Evolutionary conservation across 2,797 vertebrate species (phyloP).

Genomic region (Nothura maculosa): DNA sequence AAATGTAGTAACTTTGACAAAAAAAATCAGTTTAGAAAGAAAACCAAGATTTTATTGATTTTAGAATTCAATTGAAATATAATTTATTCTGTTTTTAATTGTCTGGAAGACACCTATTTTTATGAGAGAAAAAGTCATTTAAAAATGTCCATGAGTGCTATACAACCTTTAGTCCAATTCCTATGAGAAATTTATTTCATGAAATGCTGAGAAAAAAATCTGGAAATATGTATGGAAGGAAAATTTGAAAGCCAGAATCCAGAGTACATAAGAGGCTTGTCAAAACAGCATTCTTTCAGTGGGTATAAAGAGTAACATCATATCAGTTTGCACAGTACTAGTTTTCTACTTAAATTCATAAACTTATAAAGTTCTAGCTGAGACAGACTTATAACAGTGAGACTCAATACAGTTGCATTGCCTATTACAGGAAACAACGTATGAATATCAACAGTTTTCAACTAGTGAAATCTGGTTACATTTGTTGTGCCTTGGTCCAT

Average conservation of each 20-base stretch:
- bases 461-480: neutral
- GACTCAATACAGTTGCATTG: constrained; percentile 35
- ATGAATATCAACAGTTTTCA: neutral
- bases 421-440: neutral
- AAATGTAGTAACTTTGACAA: neutral
- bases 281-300: neutral
- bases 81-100: neutral
- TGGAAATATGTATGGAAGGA: neutral
- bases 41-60: neutral
- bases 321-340: neutral
- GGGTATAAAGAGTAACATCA: neutral
- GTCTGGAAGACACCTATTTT: neutral
- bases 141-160: neutral
- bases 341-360: neutral
- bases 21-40: neutral
- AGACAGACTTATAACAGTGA: constrained; percentile 14
- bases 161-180: neutral
- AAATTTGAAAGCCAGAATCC: neutral
- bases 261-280: neutral
- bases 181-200: neutral
- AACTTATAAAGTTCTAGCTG: neutral
- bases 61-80: neutral
- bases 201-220: neutral
- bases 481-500: neutral
- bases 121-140: neutral